Evolutionary conservation across 2,113 vertebrate genomes (phyloP).

Genomic region (Archocentrus centrarchus): DNA sequence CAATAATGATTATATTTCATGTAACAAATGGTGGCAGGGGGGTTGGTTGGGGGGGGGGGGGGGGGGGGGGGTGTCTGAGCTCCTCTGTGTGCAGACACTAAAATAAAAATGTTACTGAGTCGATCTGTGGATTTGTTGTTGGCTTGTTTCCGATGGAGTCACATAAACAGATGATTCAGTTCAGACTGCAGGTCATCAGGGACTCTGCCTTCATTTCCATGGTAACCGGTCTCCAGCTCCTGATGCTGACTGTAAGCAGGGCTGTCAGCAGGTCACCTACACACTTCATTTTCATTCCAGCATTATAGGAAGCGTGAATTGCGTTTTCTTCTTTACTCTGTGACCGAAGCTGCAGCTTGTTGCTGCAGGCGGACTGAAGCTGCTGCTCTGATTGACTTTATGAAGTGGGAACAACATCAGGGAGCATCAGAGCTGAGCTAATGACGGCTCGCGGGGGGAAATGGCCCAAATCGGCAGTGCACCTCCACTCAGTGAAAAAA

Average conservation of each 20-base stretch:
- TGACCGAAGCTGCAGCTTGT: not conserved
- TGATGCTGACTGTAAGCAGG: not conserved
- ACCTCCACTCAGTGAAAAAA: not conserved
- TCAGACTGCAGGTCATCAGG: not conserved
- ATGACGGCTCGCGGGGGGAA: not conserved
- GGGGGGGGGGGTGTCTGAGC: not conserved
- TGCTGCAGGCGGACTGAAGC: not conserved
- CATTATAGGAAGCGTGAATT: not conserved
- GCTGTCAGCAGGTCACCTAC: not conserved
- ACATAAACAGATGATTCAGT: constrained; percentile 2
- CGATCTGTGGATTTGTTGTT: not conserved
- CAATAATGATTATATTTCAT: constrained; percentile 3
- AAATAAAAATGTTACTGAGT: not conserved
- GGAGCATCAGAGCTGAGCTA: not conserved
- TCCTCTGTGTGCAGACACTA: not conserved
- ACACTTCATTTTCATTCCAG: not conserved
- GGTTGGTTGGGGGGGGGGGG: not conserved
- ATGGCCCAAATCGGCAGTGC: not conserved
- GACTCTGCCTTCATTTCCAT: not conserved
- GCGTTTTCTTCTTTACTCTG: not conserved
- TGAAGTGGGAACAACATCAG: not conserved
- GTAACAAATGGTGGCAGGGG: not conserved
- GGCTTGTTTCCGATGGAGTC: not conserved
- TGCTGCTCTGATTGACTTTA: not conserved
- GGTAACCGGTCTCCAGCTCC: not conserved